phyloP scores from a whole-genome alignment of 2,888 invertebrate species.

The Trichogramma dendrolimi region DNA sequence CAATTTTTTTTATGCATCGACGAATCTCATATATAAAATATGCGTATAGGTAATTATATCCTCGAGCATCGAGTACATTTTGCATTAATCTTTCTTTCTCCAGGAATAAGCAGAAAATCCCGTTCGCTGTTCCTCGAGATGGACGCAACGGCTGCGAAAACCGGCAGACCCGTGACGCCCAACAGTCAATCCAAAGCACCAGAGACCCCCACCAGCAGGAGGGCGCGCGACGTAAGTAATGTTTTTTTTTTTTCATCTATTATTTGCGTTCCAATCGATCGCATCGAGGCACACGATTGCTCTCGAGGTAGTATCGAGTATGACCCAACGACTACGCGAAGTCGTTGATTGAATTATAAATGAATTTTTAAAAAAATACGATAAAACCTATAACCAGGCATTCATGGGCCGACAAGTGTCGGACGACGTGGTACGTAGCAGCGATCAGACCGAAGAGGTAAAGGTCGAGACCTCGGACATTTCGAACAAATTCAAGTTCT shows the following conservation, averaged over 20 bases:
- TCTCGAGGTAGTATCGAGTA: too few species aligned
- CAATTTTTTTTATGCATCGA: too few species aligned
- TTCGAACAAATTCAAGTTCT: constrained; percentile 83
- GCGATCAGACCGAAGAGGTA: constrained; percentile 71
- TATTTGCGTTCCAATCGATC: background rate
- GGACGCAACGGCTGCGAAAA: constrained; percentile 70
- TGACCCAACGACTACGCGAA: background rate
- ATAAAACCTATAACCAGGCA: constrained; percentile 44
- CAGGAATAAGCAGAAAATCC: constrained; percentile 83
- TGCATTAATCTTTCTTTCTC: background rate
- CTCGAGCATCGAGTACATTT: constrained; percentile 3
- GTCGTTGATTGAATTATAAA: background rate
- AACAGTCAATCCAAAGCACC: constrained; percentile 56
- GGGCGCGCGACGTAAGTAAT: constrained; percentile 55
- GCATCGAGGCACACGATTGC: too few species aligned
- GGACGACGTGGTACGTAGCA: constrained; percentile 71
- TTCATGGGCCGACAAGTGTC: constrained; percentile 56
- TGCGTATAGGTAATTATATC: background rate
- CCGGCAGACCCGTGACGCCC: constrained; percentile 60
- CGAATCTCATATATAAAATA: background rate
- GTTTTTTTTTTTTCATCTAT: constrained; percentile 2
- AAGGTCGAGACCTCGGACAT: constrained; percentile 78
- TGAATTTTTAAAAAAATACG: background rate
- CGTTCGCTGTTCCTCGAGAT: constrained; percentile 80
- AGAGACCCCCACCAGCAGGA: constrained; percentile 51